Evolutionary conservation across 2,113 vertebrate species (phyloP).

Genomic region (Zapornia atra): DNA sequence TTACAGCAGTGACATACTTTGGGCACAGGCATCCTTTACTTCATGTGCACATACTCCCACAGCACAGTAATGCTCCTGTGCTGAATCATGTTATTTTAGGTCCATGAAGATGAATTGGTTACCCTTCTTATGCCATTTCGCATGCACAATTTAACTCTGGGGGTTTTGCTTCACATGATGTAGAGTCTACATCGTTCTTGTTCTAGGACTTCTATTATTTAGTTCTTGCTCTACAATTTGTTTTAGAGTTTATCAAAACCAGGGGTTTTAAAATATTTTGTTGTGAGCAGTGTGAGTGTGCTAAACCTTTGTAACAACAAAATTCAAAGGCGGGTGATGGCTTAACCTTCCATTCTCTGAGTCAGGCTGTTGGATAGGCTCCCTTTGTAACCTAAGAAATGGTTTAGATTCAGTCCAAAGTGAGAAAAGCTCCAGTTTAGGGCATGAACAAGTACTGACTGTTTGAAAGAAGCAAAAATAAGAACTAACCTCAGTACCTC

Average conservation of each 20-base stretch:
- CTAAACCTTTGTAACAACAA: background rate
- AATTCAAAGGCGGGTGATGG: background rate
- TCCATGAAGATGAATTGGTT: background rate
- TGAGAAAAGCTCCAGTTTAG: background rate
- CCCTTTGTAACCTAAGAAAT: background rate
- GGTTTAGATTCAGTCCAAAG: background rate
- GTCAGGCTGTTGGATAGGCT: background rate
- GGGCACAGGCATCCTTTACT: background rate
- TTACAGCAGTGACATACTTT: background rate
- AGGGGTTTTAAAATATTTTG: background rate
- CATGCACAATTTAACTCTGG: background rate
- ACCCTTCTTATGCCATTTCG: background rate
- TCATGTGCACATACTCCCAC: background rate
- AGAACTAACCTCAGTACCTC: background rate
- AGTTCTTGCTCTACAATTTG: background rate
- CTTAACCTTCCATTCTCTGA: background rate
- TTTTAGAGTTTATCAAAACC: too few relatives aligned
- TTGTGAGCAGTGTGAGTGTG: background rate
- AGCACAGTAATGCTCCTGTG: background rate
- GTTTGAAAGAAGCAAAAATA: background rate
- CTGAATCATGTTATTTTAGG: background rate
- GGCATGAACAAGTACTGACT: background rate
- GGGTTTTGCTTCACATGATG: background rate
- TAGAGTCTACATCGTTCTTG: background rate
- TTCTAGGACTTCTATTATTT: background rate